These are phyloP conservation scores for Gobiocypris rarus DNA, from an alignment of 2,113 vertebrate genomes.

Conservation along the genomic window DNA sequence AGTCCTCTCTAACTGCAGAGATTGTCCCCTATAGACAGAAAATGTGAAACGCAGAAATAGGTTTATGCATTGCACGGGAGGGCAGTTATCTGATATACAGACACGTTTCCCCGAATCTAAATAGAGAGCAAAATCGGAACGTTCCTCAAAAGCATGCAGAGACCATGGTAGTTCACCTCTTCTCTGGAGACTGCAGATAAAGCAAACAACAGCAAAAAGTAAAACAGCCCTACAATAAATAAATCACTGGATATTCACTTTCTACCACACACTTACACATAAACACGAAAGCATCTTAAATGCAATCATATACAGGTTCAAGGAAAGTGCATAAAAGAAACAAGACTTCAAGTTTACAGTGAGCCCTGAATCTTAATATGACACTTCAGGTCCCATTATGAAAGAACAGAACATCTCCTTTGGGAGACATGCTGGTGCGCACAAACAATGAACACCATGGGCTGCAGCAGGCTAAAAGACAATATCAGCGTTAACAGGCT, in stretches of 20 bases:
- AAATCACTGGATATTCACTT: conserved; percentile 44
- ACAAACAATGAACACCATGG: not conserved
- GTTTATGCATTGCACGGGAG: conserved; percentile 3
- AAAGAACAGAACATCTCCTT: conserved; percentile 37
- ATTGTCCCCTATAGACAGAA: not conserved
- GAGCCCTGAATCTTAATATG: conserved; percentile 35
- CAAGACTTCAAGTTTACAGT: conserved; percentile 1
- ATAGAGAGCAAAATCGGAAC: conserved; percentile 5
- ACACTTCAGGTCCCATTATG: conserved; percentile 33
- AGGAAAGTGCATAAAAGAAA: conserved; percentile 21
- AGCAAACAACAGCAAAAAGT: conserved; percentile 23
- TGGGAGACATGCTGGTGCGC: not conserved
- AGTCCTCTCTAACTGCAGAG: not conserved
- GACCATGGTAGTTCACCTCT: not conserved
- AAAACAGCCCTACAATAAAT: conserved; percentile 36
- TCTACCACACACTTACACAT: not conserved
- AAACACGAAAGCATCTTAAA: not conserved
- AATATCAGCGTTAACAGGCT: not conserved
- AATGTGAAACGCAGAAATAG: not conserved
- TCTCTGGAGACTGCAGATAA: conserved; percentile 46
- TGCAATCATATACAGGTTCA: conserved; percentile 34
- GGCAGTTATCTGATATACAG: conserved; percentile 20
- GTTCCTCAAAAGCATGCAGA: conserved; percentile 6
- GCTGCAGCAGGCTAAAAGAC: not conserved
- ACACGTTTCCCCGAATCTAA: conserved; percentile 26